Evolutionary conservation across 1,140 invertebrate genomes (phyloP).

Genomic region (Eriosoma lanigerum): DNA sequence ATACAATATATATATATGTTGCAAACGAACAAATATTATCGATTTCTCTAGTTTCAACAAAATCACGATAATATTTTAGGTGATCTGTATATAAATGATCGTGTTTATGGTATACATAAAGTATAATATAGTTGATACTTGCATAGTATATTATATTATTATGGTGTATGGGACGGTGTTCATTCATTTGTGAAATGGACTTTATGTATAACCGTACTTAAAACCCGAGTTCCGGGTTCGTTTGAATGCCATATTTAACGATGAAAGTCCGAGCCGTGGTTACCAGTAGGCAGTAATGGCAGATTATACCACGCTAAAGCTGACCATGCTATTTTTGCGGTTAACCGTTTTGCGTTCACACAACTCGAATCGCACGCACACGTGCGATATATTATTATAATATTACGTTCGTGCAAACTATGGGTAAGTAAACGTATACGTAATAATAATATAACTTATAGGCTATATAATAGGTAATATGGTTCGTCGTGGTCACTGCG

Average conservation of each 20-base stretch:
- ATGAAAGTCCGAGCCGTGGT: slow-evolving; percentile 24
- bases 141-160: slow-evolving; percentile 8
- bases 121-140: neutral
- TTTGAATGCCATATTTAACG: slow-evolving; percentile 18
- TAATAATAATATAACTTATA: neutral
- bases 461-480: neutral
- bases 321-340: slow-evolving; percentile 31
- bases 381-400: neutral
- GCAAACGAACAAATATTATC: too few relatives aligned
- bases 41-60: too few relatives aligned
- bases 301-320: slow-evolving; percentile 37
- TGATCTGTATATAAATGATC: neutral
- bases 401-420: too few relatives aligned
- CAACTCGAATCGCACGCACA: neutral
- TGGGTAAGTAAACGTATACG: too few relatives aligned
- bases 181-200: slow-evolving; percentile 35
- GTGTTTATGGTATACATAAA: too few relatives aligned
- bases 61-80: neutral
- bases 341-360: slow-evolving; percentile 17
- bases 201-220: slow-evolving; percentile 37
- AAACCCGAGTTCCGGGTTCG: slow-evolving; percentile 24
- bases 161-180: neutral
- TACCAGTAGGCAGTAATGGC: slow-evolving; percentile 10
- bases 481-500: neutral
- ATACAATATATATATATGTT: too few relatives aligned